A percentile compares a stretch with the other conserved stretches of the same genome.
phyloP scores from a whole-genome alignment of 1,140 invertebrate genomes.

The Theocolax elegans region DNA sequence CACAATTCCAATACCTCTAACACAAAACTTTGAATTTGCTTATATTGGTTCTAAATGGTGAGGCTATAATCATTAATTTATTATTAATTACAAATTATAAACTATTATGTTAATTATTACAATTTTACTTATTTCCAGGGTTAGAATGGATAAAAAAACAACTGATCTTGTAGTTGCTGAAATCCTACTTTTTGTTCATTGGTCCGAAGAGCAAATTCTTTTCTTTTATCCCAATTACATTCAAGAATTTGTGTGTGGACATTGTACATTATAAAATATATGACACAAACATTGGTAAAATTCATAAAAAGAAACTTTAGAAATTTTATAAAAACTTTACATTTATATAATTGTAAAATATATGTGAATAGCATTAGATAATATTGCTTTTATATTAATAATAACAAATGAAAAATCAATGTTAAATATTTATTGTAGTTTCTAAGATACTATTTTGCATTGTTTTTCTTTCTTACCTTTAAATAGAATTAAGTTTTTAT shows the following conservation, averaged over 20 bases:
- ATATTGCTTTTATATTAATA: slow-evolving; percentile 7
- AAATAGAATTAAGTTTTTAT: neutral
- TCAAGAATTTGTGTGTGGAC: slow-evolving; percentile 61
- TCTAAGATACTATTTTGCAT: neutral
- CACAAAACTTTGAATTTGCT: slow-evolving; percentile 55
- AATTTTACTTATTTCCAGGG: slow-evolving; percentile 50
- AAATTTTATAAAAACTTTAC: neutral
- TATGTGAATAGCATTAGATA: slow-evolving; percentile 3
- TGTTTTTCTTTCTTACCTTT: slow-evolving; percentile 27
- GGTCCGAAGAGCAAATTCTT: slow-evolving; percentile 61
- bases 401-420: no score
- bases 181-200: slow-evolving; percentile 59
- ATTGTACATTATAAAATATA: slow-evolving; percentile 57
- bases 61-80: neutral
- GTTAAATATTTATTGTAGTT: slow-evolving; percentile 27
- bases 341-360: slow-evolving; percentile 7
- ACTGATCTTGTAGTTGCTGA: slow-evolving; percentile 59
- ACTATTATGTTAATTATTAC: neutral
- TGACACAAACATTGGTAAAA: slow-evolving; percentile 39
- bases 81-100: neutral
- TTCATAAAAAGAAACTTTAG: slow-evolving; percentile 52
- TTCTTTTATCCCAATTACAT: slow-evolving; percentile 63
- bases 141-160: slow-evolving; percentile 54
- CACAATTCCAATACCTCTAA: slow-evolving; percentile 50
- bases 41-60: slow-evolving; percentile 59